A percentile compares a stretch with the other conserved stretches of the same genome.
These are phyloP conservation scores for Xylota segnis DNA, from an alignment of 2,888 invertebrate species.

Conservation along the genomic window DNA sequence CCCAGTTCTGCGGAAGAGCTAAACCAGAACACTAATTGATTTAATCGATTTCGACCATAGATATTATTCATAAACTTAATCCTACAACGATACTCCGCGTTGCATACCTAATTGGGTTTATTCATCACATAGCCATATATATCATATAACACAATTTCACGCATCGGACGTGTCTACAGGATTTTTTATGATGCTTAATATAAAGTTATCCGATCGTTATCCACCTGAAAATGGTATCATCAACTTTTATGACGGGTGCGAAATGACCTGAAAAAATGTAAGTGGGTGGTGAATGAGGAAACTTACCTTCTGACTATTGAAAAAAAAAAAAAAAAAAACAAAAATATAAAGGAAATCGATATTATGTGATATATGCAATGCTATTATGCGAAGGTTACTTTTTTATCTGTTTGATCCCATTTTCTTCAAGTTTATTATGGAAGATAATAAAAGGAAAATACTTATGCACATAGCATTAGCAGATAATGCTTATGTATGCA, in stretches of 20 bases:
- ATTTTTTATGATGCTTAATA: slow-evolving; percentile 56
- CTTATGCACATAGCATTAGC: background rate
- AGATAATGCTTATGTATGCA: background rate
- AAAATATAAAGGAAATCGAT: slow-evolving; percentile 33
- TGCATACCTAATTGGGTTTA: slow-evolving; percentile 54
- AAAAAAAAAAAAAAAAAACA: slow-evolving; percentile 1
- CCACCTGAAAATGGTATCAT: slow-evolving; percentile 49
- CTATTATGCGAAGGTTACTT: slow-evolving; percentile 29
- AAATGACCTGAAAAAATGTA: slow-evolving; percentile 50
- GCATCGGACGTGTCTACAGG: slow-evolving; percentile 46
- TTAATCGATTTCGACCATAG: slow-evolving; percentile 21
- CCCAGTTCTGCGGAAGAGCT: background rate
- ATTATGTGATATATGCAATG: slow-evolving; percentile 44
- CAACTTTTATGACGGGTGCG: slow-evolving; percentile 52
- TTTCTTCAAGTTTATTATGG: slow-evolving; percentile 30
- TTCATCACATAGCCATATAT: slow-evolving; percentile 37
- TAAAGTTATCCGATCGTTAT: slow-evolving; percentile 60
- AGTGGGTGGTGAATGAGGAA: slow-evolving; percentile 32
- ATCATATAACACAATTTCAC: slow-evolving; percentile 46
- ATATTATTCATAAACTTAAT: slow-evolving; percentile 28
- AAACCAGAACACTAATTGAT: slow-evolving; percentile 33
- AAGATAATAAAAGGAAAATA: slow-evolving; percentile 22
- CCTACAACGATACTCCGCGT: background rate
- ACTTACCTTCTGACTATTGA: slow-evolving; percentile 25
- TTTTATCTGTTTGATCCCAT: slow-evolving; percentile 49